These are phyloP conservation scores for Chalcosyrphus nemorum DNA, from an alignment of 2,888 invertebrate genomes.

Conservation along the genomic window DNA sequence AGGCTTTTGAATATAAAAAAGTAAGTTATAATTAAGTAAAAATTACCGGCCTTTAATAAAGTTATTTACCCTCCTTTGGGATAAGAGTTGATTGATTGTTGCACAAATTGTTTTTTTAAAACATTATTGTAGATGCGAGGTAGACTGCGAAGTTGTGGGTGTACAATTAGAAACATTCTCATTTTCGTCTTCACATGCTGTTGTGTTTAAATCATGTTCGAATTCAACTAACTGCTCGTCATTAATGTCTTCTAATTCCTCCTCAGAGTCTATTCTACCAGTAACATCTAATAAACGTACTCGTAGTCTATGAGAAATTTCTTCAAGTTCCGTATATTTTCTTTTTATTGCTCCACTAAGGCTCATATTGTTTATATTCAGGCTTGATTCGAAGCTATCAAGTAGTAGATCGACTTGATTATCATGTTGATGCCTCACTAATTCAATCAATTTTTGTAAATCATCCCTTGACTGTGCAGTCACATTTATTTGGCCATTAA, in stretches of 20 bases:
- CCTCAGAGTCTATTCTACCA: constrained; percentile 83
- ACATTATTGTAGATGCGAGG: background rate
- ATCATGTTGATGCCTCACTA: constrained; percentile 2
- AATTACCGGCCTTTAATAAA: too few species aligned
- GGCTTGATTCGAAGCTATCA: constrained; percentile 77
- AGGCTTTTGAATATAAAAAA: too few species aligned
- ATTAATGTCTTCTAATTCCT: constrained; percentile 83
- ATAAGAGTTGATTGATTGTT: background rate
- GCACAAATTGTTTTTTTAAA: background rate
- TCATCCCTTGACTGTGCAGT: constrained; percentile 84
- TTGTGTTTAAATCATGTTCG: constrained; percentile 84
- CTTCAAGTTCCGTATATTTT: constrained; percentile 85
- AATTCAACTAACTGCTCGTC: constrained; percentile 82
- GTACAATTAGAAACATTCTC: background rate
- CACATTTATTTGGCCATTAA: constrained; percentile 86
- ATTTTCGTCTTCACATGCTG: constrained; percentile 60
- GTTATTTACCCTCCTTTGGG: too few species aligned
- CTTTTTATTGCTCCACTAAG: constrained; percentile 83
- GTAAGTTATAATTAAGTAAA: too few species aligned
- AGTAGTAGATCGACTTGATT: constrained; percentile 76
- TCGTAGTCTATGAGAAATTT: constrained; percentile 85
- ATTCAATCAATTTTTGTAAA: constrained; percentile 50
- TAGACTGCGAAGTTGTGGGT: background rate
- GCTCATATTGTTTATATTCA: constrained; percentile 79
- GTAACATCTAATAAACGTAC: constrained; percentile 84